Percentiles rank a stretch among this genome's conserved stretches.
Evolutionary conservation across 2,888 invertebrate species (phyloP).

Genomic region (Drosophila atripex): DNA sequence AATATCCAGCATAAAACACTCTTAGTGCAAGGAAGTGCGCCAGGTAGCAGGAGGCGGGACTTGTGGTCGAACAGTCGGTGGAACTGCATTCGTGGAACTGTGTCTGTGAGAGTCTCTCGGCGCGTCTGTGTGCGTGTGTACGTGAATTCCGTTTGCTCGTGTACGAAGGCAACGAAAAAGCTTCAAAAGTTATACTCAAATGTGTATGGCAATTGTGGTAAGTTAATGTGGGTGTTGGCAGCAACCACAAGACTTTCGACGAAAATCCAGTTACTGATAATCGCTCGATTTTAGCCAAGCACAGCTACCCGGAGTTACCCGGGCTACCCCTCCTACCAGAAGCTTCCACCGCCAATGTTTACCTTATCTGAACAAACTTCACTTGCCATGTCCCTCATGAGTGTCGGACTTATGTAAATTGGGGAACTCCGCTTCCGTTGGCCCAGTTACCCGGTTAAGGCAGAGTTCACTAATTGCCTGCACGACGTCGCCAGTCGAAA

Average conservation of each 20-base stretch:
- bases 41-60: conserved; percentile 3
- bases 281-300: too few species aligned
- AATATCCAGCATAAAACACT: conserved; percentile 55
- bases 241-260: too few species aligned
- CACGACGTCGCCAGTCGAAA: conserved; percentile 48
- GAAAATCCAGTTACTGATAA: too few species aligned
- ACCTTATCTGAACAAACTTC: too few species aligned
- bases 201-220: conserved; percentile 95
- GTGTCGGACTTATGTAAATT: conserved; percentile 10
- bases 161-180: conserved; percentile 67
- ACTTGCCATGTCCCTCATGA: not conserved
- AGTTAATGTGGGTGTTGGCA: conserved; percentile 81
- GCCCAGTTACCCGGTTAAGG: conserved; percentile 51
- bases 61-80: conserved; percentile 35
- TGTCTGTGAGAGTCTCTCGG: conserved; percentile 36
- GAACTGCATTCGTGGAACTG: conserved; percentile 49
- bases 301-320: too few species aligned
- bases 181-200: conserved; percentile 84
- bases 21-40: conserved; percentile 29
- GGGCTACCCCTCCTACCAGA: too few species aligned
- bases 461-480: conserved; percentile 7
- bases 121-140: conserved; percentile 45
- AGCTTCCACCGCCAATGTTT: too few species aligned
- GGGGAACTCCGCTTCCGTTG: conserved; percentile 44
- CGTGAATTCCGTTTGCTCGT: conserved; percentile 62